Evolutionary conservation across 2,797 vertebrate genomes (phyloP).

Genomic region (Neoniphon sammara): DNA sequence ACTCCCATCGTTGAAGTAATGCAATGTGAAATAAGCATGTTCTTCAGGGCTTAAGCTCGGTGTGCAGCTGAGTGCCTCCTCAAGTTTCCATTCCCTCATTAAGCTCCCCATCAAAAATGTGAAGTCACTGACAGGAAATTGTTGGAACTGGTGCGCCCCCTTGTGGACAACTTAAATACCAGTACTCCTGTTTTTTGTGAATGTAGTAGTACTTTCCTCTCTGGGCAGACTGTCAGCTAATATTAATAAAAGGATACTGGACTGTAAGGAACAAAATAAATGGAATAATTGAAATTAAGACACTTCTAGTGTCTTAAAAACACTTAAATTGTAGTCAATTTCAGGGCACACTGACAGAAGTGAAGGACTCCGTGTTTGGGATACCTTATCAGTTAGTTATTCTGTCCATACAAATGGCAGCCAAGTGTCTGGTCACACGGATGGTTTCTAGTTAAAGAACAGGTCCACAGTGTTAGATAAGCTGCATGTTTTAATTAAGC

Average conservation of each 20-base stretch:
- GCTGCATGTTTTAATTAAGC: slow-evolving; percentile 53
- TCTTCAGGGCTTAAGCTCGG: slow-evolving; percentile 64
- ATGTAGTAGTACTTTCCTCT: neutral
- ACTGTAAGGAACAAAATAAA: neutral
- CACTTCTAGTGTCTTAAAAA: neutral
- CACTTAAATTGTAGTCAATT: neutral
- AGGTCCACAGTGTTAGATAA: slow-evolving; percentile 35
- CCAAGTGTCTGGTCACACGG: neutral
- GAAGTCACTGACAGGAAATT: slow-evolving; percentile 11
- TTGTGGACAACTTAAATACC: slow-evolving; percentile 49
- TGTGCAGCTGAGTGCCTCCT: slow-evolving; percentile 56
- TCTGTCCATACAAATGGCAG: neutral
- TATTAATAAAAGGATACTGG: neutral
- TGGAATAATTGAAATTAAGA: neutral
- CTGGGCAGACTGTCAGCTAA: neutral
- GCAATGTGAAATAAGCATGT: slow-evolving; percentile 67
- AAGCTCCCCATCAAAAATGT: slow-evolving; percentile 30
- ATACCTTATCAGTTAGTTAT: neutral
- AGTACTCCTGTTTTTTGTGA: neutral
- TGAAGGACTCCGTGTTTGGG: neutral
- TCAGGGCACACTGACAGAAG: neutral
- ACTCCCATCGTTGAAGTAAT: slow-evolving; percentile 59
- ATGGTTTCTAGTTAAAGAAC: neutral
- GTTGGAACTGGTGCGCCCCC: slow-evolving; percentile 55
- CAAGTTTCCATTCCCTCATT: slow-evolving; percentile 66